phyloP scores from a whole-genome alignment of 1,140 invertebrate species.

The Cotesia chilonis region DNA sequence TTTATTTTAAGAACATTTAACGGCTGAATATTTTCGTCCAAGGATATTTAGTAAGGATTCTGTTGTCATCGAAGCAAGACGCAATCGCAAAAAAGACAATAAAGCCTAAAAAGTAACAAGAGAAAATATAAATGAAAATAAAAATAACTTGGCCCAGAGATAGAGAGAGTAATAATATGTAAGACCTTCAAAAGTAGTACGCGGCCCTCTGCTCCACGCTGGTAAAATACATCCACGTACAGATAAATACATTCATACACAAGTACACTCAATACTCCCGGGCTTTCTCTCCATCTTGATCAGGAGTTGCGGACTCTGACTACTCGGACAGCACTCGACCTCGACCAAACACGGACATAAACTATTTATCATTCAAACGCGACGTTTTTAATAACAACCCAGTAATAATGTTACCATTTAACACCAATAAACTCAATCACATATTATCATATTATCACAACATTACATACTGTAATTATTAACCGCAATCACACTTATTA shows the following conservation, averaged over 20 bases:
- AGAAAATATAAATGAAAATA: not conserved
- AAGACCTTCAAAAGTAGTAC: constrained; percentile 20
- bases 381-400: not conserved
- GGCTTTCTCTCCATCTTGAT: constrained; percentile 22
- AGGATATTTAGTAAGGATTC: too few relatives aligned
- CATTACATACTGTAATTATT: too few relatives aligned
- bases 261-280: constrained; percentile 17
- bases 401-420: not conserved
- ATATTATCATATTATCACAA: too few relatives aligned
- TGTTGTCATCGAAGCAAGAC: too few relatives aligned
- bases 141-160: too few relatives aligned
- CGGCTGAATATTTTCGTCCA: too few relatives aligned
- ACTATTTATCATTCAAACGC: not conserved
- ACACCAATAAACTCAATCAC: too few relatives aligned
- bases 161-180: too few relatives aligned
- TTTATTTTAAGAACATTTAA: too few relatives aligned
- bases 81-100: not conserved
- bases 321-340: not conserved
- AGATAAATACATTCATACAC: not conserved
- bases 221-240: not conserved
- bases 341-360: constrained; percentile 24
- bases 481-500: too few relatives aligned
- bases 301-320: not conserved
- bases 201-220: not conserved
- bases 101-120: not conserved